Evolutionary conservation across 2,888 invertebrate genomes (phyloP).

Genomic region (Spilosoma lubricipeda): DNA sequence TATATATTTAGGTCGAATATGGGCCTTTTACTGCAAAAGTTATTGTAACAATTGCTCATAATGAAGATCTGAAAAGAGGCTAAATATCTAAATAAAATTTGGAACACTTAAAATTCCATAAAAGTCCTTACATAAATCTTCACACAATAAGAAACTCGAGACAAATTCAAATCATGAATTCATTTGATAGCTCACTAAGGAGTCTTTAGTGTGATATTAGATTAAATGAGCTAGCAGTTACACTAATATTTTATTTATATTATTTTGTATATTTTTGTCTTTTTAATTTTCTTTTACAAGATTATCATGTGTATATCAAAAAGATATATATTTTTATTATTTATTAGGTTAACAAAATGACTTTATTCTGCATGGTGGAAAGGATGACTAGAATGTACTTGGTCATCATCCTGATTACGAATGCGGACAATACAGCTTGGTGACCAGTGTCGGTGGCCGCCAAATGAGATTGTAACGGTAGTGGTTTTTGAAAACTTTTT

Average conservation of each 20-base stretch:
- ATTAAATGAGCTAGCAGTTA: constrained; percentile 25
- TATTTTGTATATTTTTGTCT: background rate
- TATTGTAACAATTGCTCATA: background rate
- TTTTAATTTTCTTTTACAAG: background rate
- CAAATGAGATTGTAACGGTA: no score
- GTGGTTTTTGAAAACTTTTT: no score
- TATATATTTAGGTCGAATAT: no score
- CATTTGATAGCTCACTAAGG: constrained; percentile 40
- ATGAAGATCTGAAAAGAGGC: background rate
- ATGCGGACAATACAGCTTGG: no score
- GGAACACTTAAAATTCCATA: background rate
- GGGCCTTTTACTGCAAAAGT: background rate
- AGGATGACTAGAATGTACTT: no score
- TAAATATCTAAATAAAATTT: background rate
- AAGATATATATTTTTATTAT: no score
- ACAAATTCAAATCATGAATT: constrained; percentile 38
- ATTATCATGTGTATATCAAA: background rate
- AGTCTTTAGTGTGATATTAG: constrained; percentile 29
- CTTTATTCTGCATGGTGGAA: no score
- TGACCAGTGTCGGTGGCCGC: no score
- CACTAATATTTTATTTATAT: constrained; percentile 20
- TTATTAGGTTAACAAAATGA: no score
- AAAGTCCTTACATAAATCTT: constrained; percentile 28
- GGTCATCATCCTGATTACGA: no score
- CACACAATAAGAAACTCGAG: constrained; percentile 19